Percentiles rank a stretch among this genome's conserved stretches.
phyloP scores from a whole-genome alignment of 2,888 invertebrate species.

The Acanthosepion lycidas region DNA sequence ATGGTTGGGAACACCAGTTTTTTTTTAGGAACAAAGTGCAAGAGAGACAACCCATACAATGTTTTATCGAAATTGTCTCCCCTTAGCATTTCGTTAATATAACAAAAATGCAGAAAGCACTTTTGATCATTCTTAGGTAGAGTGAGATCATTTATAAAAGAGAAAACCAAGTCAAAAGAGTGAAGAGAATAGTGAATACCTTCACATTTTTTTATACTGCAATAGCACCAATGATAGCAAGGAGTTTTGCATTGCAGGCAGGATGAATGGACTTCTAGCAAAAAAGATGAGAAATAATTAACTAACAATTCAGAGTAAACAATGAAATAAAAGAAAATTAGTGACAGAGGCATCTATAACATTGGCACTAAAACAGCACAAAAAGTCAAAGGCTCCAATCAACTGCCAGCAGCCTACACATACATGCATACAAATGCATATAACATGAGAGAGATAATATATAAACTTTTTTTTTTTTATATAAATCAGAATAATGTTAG shows the following conservation, averaged over 20 bases:
- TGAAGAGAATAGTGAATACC: neutral
- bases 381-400: too few species aligned
- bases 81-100: neutral
- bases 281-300: conserved; percentile 4
- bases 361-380: neutral
- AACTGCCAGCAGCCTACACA: neutral
- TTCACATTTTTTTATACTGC: conserved; percentile 41
- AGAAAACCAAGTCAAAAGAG: neutral
- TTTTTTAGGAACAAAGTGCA: too few species aligned
- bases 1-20: too few species aligned
- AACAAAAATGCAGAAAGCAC: too few species aligned
- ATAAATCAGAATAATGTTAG: too few species aligned
- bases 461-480: too few species aligned
- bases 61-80: neutral
- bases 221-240: conserved; percentile 46
- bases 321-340: neutral
- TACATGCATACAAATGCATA: neutral
- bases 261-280: conserved; percentile 41
- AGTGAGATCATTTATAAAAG: neutral
- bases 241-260: conserved; percentile 41
- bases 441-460: too few species aligned
- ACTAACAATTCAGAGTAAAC: neutral
- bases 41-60: too few species aligned
- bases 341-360: neutral
- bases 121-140: neutral